Percentiles rank a stretch among this genome's conserved stretches.
phyloP scores from a whole-genome alignment of 2,797 vertebrate genomes.

The Sardinella longiceps region DNA sequence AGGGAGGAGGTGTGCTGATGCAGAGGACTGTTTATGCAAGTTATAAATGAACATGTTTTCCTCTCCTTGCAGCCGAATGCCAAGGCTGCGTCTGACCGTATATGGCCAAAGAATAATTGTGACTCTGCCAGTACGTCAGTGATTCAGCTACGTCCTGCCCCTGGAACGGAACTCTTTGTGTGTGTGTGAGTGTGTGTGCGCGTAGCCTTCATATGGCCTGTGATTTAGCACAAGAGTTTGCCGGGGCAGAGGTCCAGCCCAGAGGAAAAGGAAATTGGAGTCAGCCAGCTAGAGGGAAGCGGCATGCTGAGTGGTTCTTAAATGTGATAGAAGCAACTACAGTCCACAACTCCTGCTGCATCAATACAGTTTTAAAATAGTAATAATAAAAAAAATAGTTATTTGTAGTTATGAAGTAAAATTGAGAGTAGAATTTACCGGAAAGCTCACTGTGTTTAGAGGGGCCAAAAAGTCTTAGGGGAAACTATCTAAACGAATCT shows the following conservation, averaged over 20 bases:
- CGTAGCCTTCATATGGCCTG: neutral
- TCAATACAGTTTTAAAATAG: neutral
- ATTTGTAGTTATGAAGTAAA: no score
- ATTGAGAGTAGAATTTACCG: neutral
- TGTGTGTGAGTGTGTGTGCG: neutral
- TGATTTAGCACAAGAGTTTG: constrained; percentile 12
- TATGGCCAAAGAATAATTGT: constrained; percentile 72
- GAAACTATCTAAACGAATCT: neutral
- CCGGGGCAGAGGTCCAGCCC: constrained; percentile 16
- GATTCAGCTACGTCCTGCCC: constrained; percentile 39
- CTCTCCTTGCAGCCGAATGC: constrained; percentile 54
- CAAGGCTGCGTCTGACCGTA: constrained; percentile 74
- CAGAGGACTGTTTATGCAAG: constrained; percentile 73
- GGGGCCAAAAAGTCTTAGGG: neutral
- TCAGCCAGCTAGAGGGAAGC: neutral
- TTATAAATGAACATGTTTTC: constrained; percentile 71
- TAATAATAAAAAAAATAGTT: no score
- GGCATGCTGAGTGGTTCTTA: neutral
- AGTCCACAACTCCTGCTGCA: neutral
- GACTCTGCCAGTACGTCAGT: constrained; percentile 49
- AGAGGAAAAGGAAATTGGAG: neutral
- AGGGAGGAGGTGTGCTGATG: constrained; percentile 41
- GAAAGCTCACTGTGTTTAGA: neutral
- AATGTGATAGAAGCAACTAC: neutral
- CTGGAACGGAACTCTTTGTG: constrained; percentile 1